Conservation (phyloP, 2,113 vertebrate genomes). For the Cyanoramphus novaezelandiae region DNA sequence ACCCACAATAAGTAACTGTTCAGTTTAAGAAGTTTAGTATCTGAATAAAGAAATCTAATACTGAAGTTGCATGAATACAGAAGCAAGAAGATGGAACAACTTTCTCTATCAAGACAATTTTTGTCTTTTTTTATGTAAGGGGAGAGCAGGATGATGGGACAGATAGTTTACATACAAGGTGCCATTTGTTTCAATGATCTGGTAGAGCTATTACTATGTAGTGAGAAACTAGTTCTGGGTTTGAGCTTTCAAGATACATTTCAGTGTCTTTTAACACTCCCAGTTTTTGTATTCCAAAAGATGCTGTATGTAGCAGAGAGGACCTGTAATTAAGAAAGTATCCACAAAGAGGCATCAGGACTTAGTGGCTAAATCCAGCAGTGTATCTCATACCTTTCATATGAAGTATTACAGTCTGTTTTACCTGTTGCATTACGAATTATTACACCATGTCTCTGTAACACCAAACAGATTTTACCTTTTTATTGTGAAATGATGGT, state of each 20-base stretch:
- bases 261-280: background rate
- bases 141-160: background rate
- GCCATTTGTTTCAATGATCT: background rate
- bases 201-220: background rate
- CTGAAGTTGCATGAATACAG: background rate
- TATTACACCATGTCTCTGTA: background rate
- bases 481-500: background rate
- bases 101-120: background rate
- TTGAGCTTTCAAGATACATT: background rate
- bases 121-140: background rate
- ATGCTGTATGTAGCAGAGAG: background rate
- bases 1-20: conserved; percentile 73
- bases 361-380: background rate
- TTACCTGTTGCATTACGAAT: background rate
- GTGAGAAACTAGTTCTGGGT: background rate
- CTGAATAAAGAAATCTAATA: background rate
- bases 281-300: background rate
- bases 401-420: background rate
- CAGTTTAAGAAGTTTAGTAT: background rate
- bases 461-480: background rate
- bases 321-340: background rate
- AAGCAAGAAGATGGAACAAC: background rate
- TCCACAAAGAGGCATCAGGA: background rate
- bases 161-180: background rate
- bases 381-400: background rate